Evolutionary conservation across 2,113 vertebrate genomes (phyloP).

Genomic region (Plecturocebus donacophilus): DNA sequence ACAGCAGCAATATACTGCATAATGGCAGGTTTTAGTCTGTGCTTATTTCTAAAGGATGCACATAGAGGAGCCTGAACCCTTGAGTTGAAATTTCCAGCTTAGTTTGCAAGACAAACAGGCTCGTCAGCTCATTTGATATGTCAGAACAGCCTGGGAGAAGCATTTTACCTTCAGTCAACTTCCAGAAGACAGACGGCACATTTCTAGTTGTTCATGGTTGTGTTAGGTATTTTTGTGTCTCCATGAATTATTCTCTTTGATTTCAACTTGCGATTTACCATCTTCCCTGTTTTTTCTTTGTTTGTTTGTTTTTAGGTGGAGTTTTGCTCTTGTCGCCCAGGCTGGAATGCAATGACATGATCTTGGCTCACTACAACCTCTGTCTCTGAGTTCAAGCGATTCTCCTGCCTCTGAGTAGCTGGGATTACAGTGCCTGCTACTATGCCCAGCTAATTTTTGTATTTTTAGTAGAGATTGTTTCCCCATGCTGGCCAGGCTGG

Average conservation of each 20-base stretch:
- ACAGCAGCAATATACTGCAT: rapidly evolving
- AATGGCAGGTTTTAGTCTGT: rapidly evolving
- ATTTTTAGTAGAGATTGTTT: too few species aligned
- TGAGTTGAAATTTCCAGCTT: neutral
- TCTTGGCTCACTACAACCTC: too few species aligned
- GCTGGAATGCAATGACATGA: too few species aligned
- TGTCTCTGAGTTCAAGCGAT: too few species aligned
- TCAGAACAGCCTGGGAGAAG: neutral
- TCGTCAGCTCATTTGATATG: neutral
- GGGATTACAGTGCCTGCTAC: too few species aligned
- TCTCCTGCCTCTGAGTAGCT: too few species aligned
- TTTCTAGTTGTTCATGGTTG: neutral
- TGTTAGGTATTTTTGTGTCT: neutral
- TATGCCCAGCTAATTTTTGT: too few species aligned
- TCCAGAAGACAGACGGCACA: neutral
- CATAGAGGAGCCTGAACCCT: neutral
- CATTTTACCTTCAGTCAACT: neutral
- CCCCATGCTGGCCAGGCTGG: too few species aligned
- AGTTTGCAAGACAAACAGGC: neutral
- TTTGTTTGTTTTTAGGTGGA: too few species aligned
- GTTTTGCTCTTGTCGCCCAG: too few species aligned
- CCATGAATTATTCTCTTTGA: neutral
- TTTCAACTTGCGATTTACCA: neutral
- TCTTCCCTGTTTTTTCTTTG: neutral
- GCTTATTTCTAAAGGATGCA: neutral